Evolutionary conservation across 2,888 invertebrate species (phyloP).

Genomic region (Minunthozetes semirufus): DNA sequence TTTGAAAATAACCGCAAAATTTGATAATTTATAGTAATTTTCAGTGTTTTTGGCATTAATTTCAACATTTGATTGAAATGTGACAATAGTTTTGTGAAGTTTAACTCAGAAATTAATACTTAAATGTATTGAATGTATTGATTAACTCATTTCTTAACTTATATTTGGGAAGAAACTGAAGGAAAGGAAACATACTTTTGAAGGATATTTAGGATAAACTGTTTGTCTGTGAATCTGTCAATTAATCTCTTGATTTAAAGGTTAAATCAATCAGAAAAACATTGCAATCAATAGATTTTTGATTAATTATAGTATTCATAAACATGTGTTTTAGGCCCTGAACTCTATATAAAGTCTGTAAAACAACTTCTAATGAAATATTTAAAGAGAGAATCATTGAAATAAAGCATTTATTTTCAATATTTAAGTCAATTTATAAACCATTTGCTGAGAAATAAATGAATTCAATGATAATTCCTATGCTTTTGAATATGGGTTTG

Average conservation of each 20-base stretch:
- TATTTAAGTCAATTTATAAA: not conserved
- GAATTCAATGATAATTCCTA: not conserved
- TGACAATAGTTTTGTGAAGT: not conserved
- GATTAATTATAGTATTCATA: not conserved
- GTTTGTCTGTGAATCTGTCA: not conserved
- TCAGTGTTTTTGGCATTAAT: not conserved
- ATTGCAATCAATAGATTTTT: not conserved
- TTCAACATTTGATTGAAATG: not conserved
- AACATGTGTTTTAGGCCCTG: not conserved
- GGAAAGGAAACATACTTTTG: not conserved
- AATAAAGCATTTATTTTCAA: not conserved
- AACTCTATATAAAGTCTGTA: not conserved
- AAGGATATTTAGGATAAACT: not conserved
- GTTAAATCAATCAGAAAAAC: constrained; percentile 1
- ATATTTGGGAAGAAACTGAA: no score
- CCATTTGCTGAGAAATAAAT: not conserved
- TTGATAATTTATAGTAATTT: not conserved
- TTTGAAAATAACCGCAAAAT: not conserved
- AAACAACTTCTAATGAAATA: no score
- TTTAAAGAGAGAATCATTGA: no score
- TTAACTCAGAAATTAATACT: not conserved
- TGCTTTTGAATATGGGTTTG: not conserved
- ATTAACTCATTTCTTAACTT: not conserved
- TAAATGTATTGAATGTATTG: not conserved
- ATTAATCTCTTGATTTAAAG: constrained; percentile 1